phyloP scores from a whole-genome alignment of 92 coral and sea anemone genomes.

The Parazoanthus darwini region DNA sequence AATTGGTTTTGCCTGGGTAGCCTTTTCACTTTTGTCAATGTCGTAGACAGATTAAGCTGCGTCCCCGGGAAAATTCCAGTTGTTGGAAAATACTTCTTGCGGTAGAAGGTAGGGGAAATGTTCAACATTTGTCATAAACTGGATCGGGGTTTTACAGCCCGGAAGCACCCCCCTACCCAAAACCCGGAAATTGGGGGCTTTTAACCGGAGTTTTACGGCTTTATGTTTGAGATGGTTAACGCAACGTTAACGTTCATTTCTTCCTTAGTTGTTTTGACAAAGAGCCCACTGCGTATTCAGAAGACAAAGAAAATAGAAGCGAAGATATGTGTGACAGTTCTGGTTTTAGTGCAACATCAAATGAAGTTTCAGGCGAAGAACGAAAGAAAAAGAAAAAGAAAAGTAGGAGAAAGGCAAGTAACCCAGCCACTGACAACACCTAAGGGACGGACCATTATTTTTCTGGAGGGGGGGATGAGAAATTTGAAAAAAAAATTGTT shows the following conservation, averaged over 20 bases:
- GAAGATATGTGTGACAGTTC: not conserved
- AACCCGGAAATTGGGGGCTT: not conserved
- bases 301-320: not conserved
- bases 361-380: not conserved
- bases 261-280: not conserved
- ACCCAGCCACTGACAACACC: too few species aligned
- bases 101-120: too few species aligned
- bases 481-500: too few species aligned
- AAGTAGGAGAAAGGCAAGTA: not conserved
- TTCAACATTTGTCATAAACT: not conserved
- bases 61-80: too few species aligned
- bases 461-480: too few species aligned
- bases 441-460: too few species aligned
- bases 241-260: not conserved
- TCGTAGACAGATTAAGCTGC: too few species aligned
- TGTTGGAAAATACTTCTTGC: too few species aligned
- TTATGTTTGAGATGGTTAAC: not conserved
- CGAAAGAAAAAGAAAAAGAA: slow-evolving; percentile 8
- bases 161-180: not conserved
- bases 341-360: not conserved
- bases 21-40: too few species aligned
- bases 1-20: too few species aligned
- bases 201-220: too few species aligned
- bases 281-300: not conserved
- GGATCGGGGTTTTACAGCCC: not conserved